Evolutionary conservation across 2,797 vertebrate genomes (phyloP).

Genomic region (Lithobates pipiens): DNA sequence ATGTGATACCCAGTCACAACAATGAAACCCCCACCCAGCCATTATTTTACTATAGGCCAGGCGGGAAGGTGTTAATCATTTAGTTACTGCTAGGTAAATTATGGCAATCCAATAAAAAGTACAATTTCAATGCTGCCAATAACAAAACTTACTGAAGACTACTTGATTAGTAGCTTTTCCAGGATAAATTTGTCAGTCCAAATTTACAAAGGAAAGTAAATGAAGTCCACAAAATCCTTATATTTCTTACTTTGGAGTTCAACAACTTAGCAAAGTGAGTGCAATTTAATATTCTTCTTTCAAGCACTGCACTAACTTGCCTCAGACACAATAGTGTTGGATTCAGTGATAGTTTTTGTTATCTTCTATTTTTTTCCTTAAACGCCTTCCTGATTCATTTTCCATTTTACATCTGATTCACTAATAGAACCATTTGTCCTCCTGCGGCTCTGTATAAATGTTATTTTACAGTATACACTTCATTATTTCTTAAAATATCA

Average conservation of each 20-base stretch:
- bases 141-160: neutral
- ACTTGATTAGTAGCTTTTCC: conserved; percentile 2
- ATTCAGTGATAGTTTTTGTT: conserved; percentile 23
- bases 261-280: conserved; percentile 38
- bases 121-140: neutral
- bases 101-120: neutral
- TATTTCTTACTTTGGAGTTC: conserved; percentile 22
- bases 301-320: neutral
- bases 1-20: too few relatives aligned
- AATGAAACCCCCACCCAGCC: too few relatives aligned
- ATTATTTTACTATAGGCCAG: too few relatives aligned
- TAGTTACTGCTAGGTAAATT: neutral
- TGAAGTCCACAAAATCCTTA: conserved; percentile 22
- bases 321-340: conserved; percentile 20
- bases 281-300: conserved; percentile 38
- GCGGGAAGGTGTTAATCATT: neutral
- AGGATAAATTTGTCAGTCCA: neutral
- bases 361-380: conserved; percentile 3
- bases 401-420: conserved; percentile 5
- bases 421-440: conserved; percentile 12
- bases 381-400: neutral
- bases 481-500: neutral
- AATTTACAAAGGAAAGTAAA: conserved; percentile 36
- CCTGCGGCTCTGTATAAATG: neutral
- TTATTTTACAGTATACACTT: conserved; percentile 11